Evolutionary conservation across 2,113 vertebrate genomes (phyloP).

Genomic region (Egretta garzetta): DNA sequence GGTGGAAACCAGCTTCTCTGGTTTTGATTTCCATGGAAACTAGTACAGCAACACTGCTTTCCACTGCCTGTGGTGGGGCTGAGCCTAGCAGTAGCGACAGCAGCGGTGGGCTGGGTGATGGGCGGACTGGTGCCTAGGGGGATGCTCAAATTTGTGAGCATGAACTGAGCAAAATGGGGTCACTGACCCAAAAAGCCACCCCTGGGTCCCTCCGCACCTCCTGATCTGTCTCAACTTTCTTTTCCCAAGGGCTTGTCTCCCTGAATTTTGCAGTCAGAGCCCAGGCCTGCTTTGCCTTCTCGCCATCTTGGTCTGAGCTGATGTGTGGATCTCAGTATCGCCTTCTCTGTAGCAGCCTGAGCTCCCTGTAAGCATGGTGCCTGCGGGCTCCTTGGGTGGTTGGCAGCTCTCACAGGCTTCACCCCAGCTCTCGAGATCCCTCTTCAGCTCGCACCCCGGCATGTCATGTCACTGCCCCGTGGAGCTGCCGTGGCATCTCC

Average conservation of each 20-base stretch:
- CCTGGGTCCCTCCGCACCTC: neutral
- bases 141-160: neutral
- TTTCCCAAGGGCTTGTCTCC: neutral
- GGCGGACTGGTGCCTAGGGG: neutral
- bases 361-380: neutral
- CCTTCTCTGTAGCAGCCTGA: neutral
- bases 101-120: neutral
- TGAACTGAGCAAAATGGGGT: neutral
- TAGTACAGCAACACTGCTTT: neutral
- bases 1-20: slow-evolving; percentile 41
- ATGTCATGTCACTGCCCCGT: neutral
- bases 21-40: slow-evolving; percentile 74
- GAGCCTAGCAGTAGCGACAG: neutral
- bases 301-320: neutral
- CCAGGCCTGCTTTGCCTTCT: neutral
- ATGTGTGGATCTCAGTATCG: neutral
- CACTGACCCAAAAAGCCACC: neutral
- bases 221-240: neutral
- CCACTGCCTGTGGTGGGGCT: slow-evolving; percentile 10
- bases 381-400: neutral
- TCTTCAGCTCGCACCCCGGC: neutral
- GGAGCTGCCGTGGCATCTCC: neutral
- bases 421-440: neutral
- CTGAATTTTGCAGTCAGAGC: neutral
- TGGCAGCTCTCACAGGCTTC: neutral